These are phyloP conservation scores for Hemibagrus wyckioides DNA, from an alignment of 2,113 vertebrate species.

Conservation along the genomic window DNA sequence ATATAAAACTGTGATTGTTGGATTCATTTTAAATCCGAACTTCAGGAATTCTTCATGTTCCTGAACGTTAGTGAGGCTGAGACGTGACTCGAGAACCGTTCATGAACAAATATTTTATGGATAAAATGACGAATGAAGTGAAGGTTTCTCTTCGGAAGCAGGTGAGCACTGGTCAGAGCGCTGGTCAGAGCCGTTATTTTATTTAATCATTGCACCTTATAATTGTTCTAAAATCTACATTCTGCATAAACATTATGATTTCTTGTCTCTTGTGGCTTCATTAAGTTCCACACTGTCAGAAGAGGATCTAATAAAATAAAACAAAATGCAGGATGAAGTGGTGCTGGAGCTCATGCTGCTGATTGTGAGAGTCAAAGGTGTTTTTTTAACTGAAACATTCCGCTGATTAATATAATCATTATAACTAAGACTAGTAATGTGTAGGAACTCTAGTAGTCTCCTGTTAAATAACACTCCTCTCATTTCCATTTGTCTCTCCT, in stretches of 20 bases:
- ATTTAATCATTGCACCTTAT: neutral
- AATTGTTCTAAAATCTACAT: neutral
- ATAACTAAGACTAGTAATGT: neutral
- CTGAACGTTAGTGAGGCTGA: too few species aligned
- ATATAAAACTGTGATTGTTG: neutral
- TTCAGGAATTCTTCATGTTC: too few species aligned
- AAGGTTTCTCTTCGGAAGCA: too few species aligned
- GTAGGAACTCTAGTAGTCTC: too few species aligned
- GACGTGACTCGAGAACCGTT: too few species aligned
- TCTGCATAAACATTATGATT: neutral
- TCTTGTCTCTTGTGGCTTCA: neutral
- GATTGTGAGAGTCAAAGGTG: neutral
- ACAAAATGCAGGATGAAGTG: neutral
- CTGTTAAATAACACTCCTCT: neutral
- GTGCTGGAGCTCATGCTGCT: neutral
- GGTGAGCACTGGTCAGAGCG: too few species aligned
- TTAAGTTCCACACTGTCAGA: too few species aligned
- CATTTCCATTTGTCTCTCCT: slow-evolving; percentile 14
- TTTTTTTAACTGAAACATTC: neutral
- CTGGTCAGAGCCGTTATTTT: neutral
- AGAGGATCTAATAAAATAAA: neutral
- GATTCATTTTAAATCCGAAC: neutral
- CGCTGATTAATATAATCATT: neutral
- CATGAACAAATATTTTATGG: too few species aligned
- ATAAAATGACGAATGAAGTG: too few species aligned